These are phyloP conservation scores for Brachionus sp. DNA, from an alignment of 1,140 invertebrate genomes.

Conservation along the genomic window DNA sequence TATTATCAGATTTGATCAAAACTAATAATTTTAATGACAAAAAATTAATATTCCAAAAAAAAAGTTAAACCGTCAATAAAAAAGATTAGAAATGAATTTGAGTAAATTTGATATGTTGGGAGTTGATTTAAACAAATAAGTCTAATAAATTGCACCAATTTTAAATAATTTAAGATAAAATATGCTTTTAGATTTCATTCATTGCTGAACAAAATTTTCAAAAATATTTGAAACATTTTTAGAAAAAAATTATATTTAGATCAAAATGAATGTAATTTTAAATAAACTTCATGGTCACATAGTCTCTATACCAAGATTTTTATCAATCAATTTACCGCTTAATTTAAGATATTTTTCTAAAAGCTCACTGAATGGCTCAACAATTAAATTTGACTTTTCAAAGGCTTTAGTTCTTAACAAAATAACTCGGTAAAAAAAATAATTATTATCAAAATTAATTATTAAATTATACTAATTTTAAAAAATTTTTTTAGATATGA, in stretches of 20 bases:
- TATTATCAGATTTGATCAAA: too few species aligned
- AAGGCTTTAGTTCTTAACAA: constrained; percentile 45
- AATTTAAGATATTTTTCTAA: constrained; percentile 17
- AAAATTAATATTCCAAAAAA: too few species aligned
- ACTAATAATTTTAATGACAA: too few species aligned
- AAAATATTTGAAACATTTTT: constrained; percentile 18
- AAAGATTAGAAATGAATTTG: background rate
- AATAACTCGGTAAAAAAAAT: constrained; percentile 37
- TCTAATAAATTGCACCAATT: constrained; percentile 14
- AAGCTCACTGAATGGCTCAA: background rate
- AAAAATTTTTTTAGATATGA: constrained; percentile 24
- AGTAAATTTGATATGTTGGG: background rate
- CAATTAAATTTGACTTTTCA: constrained; percentile 42
- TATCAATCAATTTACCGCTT: background rate
- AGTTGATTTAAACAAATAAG: background rate
- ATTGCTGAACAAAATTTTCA: background rate
- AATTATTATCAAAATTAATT: background rate
- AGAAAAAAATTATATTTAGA: background rate
- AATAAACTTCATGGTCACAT: background rate
- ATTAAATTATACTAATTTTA: background rate
- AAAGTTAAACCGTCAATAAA: background rate
- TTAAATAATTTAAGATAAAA: constrained; percentile 16
- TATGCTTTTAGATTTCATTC: background rate
- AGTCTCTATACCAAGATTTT: background rate
- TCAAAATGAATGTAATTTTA: constrained; percentile 1